Base-by-base conservation (phyloP, 1,140 invertebrate species). In the Drosophila miranda region DNA sequence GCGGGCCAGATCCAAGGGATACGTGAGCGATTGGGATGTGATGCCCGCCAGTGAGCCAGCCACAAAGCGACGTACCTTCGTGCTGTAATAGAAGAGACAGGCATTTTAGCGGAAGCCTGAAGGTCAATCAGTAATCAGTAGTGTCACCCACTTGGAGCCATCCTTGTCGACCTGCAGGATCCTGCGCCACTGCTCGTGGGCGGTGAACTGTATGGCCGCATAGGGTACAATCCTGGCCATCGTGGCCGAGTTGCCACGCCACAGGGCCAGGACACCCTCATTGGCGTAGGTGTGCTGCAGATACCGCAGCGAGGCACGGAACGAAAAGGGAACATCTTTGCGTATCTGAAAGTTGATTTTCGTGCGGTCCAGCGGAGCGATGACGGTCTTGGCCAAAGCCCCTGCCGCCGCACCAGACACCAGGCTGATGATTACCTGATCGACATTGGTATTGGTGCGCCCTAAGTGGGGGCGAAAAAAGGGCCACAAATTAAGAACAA, bases 271-370 rank as follows among this genome's bases (percentile, higher is more conserved):
- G 19, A 97, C 90, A 3, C 99, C 96, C 84, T 98, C 96, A 16
- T 93, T 93, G 72, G 92, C 92, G 60, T 95, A 95, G 19, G 95
- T 95, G 34, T 94, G 90, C 30, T 92, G 71, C n/a, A 99, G 86
- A 92, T 98, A 99, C 48, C 93, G 88, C 1, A 96, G 80, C 0
- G 97, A 98, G 23, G 95, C 95, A 64, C 92, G 93, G 57, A 95
- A 94, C 0, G 96, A 96, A 91, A 97, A 99, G 19, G 93, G 93
- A 51, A 93, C 93, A 83, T 89, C 78, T 76, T 97, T 93, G 16
- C 94, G 94, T 71, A 94, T 95, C 92, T 99, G 98, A 92, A 99
- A 99, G 93, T 98, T 98, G 56, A 99, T 99, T 94, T 99, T 99
- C 55, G 98, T 98, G 61, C 99, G 93, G 92, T 99, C 99, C 14